Evolutionary conservation across 1,140 invertebrate species (phyloP), one percentile per base, ranked within the genome.

Genomic region (Tribolium castaneum): DNA sequence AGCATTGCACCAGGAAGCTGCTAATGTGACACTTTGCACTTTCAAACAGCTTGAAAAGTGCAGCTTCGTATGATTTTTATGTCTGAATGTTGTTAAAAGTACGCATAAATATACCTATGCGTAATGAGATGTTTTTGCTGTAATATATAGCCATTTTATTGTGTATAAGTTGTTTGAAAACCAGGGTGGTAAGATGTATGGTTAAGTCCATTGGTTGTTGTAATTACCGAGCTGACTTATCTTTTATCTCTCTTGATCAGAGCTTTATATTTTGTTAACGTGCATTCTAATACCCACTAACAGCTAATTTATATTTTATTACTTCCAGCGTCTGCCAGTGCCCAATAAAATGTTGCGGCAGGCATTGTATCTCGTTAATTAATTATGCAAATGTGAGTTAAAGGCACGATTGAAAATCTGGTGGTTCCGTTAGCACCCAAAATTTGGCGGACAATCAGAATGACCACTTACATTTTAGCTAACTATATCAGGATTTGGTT

Each of bases 401-500:
- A 25, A 59, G 7, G 54, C 1, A 59, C 6, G 22, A n/a, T 5
- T 22, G 16, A 25, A 9, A 59, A 59, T 59, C 10, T 19, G 19
- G 16, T 25, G 19, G 54, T 59, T 6, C 7, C 19, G 5, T 25
- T 59, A 19, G 9, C 16, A 52, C 51, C 16, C 13, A 7, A 66
- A 66, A 66, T 66, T 66, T 4, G 30, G 34, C 6, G 59, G 30
- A 66, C 30, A 34, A 66, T 62, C 22, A 16, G 3, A 30, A n/a
- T 6, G 16, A n/a, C 25, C 1, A 9, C 9, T 25, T 75, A 79
- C 80, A 81, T 52, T 81, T 78, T 82, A 78, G 59, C 70, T 52
- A 78, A 80, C 73, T 76, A 78, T 71, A 80, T 80, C 77, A 76
- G 70, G 78, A 80, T 80, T 83, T 80, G 82, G 80, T 83, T 85